Evolutionary conservation across 2,888 invertebrate species (phyloP).

Genomic region (Spisula solida): DNA sequence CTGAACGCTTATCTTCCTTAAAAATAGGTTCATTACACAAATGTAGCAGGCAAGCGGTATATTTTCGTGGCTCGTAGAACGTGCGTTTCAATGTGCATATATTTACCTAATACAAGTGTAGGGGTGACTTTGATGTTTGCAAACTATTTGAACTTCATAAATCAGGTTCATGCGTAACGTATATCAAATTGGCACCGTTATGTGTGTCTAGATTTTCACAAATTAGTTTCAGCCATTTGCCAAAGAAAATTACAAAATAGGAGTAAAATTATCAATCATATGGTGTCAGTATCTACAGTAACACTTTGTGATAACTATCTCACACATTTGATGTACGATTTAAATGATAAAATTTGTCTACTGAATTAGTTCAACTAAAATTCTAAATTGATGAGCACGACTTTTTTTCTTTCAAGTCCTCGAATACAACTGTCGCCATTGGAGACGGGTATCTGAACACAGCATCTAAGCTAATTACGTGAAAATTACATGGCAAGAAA

Average conservation of each 20-base stretch:
- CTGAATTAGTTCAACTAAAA: conserved; percentile 6
- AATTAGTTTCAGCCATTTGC: not conserved
- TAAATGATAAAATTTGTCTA: conserved; percentile 18
- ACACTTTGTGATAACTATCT: not conserved
- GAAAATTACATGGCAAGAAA: conserved; percentile 21
- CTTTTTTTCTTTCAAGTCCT: conserved; percentile 15
- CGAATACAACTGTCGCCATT: conserved; percentile 34
- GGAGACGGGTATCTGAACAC: conserved; percentile 31
- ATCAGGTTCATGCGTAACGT: no score
- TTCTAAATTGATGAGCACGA: not conserved
- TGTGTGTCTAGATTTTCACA: not conserved
- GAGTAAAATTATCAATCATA: conserved; percentile 11
- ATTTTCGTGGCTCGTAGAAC: no score
- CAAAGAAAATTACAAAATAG: conserved; percentile 10
- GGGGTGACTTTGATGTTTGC: no score
- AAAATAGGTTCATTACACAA: no score
- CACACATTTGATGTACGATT: not conserved
- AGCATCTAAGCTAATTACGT: conserved; percentile 34
- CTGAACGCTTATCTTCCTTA: no score
- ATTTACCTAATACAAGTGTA: no score
- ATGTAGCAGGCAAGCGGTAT: no score
- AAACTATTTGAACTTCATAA: no score
- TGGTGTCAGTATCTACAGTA: not conserved
- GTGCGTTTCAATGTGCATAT: no score
- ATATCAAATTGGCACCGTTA: no score